These are phyloP conservation scores for Cinara cedri DNA, from an alignment of 2,888 invertebrate species.

Conservation along the genomic window DNA sequence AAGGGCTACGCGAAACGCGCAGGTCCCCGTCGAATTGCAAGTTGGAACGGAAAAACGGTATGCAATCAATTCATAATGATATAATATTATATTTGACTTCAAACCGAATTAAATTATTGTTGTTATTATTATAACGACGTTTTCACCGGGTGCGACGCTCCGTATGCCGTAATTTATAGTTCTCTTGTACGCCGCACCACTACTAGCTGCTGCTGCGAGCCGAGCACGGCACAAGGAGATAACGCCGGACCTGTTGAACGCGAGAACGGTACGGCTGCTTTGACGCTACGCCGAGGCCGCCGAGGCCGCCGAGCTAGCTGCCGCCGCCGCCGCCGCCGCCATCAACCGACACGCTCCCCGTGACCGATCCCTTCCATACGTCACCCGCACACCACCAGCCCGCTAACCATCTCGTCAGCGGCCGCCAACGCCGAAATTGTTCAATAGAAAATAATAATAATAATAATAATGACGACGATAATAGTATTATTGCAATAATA, in stretches of 20 bases:
- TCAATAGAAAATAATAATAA: background rate
- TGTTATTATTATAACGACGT: background rate
- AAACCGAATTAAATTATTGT: background rate
- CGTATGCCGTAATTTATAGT: background rate
- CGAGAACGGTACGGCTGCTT: constrained; percentile 48
- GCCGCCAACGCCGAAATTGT: constrained; percentile 5
- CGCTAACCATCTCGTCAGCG: background rate
- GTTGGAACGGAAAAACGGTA: background rate
- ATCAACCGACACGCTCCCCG: constrained; percentile 51
- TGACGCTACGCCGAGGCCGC: constrained; percentile 7
- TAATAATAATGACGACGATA: background rate
- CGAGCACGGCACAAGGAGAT: constrained; percentile 20
- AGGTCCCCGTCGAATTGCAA: background rate
- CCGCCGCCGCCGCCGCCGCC: constrained; percentile 1
- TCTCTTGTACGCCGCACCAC: background rate
- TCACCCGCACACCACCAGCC: background rate
- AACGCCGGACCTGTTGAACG: constrained; percentile 52
- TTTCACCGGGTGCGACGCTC: constrained; percentile 4
- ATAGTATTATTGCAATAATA: background rate
- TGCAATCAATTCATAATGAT: background rate
- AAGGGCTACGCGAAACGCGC: background rate
- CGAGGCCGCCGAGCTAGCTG: background rate
- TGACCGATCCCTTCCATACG: constrained; percentile 52
- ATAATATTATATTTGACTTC: background rate
- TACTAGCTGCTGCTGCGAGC: background rate